Conservation (phyloP, 2,113 vertebrate genomes). For the Cephalopterus ornatus region DNA sequence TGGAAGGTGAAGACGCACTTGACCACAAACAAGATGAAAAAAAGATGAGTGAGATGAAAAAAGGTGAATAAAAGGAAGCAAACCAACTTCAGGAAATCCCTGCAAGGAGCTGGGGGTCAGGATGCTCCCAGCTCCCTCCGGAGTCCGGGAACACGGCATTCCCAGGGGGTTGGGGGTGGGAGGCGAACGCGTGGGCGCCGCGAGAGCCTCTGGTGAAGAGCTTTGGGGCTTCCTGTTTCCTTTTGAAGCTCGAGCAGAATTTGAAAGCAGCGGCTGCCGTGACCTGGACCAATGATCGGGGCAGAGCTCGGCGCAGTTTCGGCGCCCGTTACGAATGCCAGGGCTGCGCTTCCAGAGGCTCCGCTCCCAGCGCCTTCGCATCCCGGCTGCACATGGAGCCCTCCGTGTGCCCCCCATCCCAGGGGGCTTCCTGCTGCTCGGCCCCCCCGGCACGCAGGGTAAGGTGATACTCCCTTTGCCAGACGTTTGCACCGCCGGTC, state of each 20-base stretch:
- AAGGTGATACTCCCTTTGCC: not conserved
- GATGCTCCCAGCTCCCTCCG: not conserved
- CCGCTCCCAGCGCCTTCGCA: not conserved
- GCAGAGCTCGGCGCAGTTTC: not conserved
- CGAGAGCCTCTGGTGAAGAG: not conserved
- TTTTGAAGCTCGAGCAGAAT: slow-evolving; percentile 65
- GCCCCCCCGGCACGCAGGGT: not conserved
- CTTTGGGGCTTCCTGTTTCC: slow-evolving; percentile 78
- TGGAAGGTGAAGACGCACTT: accelerated
- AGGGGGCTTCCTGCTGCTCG: not conserved
- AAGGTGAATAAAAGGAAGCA: accelerated
- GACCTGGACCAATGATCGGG: slow-evolving; percentile 59
- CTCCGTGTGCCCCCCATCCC: not conserved
- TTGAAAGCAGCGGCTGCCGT: slow-evolving; percentile 60
- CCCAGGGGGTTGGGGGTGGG: not conserved
- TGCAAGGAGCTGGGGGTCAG: accelerated
- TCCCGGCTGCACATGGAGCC: not conserved
- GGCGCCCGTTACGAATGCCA: slow-evolving; percentile 41
- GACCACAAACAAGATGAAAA: accelerated
- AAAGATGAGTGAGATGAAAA: not conserved
- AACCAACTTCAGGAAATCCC: not conserved
- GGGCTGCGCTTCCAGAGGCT: not conserved
- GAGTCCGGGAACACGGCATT: not conserved
- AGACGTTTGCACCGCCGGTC: not conserved
- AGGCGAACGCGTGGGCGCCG: not conserved